phyloP scores from a whole-genome alignment of 2,113 vertebrate species.

The Channa maculata region DNA sequence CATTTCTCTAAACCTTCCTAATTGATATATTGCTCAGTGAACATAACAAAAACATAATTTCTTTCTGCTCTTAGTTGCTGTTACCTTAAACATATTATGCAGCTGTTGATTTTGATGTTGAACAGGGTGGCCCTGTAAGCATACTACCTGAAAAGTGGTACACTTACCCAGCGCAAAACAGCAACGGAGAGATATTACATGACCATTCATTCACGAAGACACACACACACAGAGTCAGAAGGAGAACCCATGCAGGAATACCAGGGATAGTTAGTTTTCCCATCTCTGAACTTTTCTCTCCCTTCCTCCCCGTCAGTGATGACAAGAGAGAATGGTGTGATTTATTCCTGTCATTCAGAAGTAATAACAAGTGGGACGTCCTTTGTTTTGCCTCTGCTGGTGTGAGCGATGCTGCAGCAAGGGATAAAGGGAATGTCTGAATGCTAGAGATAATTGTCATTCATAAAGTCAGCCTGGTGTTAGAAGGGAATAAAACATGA shows the following conservation, averaged over 20 bases:
- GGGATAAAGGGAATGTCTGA: conserved; percentile 44
- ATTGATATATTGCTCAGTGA: not conserved
- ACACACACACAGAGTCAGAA: conserved; percentile 15
- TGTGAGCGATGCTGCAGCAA: conserved; percentile 45
- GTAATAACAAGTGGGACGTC: conserved; percentile 58
- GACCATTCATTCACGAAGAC: conserved; percentile 11
- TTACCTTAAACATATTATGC: not conserved
- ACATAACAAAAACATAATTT: not conserved
- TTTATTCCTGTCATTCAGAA: conserved; percentile 68
- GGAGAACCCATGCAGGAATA: conserved; percentile 42
- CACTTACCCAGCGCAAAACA: conserved; percentile 27
- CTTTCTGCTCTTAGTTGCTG: not conserved
- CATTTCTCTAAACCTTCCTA: not conserved
- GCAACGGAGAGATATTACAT: conserved; percentile 7
- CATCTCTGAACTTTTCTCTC: conserved; percentile 42
- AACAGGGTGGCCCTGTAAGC: conserved; percentile 22
- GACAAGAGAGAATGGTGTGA: conserved; percentile 62
- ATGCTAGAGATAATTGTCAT: conserved; percentile 49
- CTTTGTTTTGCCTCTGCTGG: conserved; percentile 40
- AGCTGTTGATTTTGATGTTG: conserved; percentile 1
- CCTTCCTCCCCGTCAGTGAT: conserved; percentile 32
- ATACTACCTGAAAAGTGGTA: too few relatives aligned
- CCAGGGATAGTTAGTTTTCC: conserved; percentile 62
- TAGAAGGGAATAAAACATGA: conserved; percentile 50
- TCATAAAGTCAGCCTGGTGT: conserved; percentile 60